Conservation (phyloP, 2,888 invertebrate genomes). For the Pheosia gnoma region DNA sequence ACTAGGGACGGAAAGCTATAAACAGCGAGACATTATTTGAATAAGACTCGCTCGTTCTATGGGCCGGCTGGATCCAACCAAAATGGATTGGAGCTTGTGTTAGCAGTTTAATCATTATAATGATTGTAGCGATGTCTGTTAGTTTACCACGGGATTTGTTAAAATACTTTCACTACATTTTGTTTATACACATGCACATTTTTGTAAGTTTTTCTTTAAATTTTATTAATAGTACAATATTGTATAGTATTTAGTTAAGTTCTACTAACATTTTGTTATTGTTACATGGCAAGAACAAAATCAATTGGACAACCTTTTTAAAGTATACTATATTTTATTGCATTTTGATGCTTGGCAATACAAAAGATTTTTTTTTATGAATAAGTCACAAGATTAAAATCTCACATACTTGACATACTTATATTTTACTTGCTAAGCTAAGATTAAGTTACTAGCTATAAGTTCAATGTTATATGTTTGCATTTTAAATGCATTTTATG, state of each 20-base stretch:
- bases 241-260: slow-evolving; percentile 43
- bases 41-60: no score
- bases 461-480: slow-evolving; percentile 46
- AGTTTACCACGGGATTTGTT: slow-evolving; percentile 14
- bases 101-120: not conserved
- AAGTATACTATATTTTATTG: slow-evolving; percentile 6
- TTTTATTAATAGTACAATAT: slow-evolving; percentile 42
- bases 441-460: slow-evolving; percentile 42
- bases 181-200: slow-evolving; percentile 46
- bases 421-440: slow-evolving; percentile 33
- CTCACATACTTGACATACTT: slow-evolving; percentile 24
- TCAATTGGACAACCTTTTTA: not conserved
- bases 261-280: slow-evolving; percentile 30
- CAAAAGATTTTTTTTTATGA: slow-evolving; percentile 10
- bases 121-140: slow-evolving; percentile 6
- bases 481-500: slow-evolving; percentile 64
- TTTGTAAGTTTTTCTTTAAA: slow-evolving; percentile 34
- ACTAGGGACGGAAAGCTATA: no score
- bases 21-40: no score
- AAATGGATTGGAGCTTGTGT: no score
- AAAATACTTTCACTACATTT: slow-evolving; percentile 38
- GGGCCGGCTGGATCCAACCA: no score
- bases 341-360: slow-evolving; percentile 25
- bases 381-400: slow-evolving; percentile 50
- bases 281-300: slow-evolving; percentile 7